phyloP scores from a whole-genome alignment of 2,888 invertebrate genomes.

The Chirona hameri region DNA sequence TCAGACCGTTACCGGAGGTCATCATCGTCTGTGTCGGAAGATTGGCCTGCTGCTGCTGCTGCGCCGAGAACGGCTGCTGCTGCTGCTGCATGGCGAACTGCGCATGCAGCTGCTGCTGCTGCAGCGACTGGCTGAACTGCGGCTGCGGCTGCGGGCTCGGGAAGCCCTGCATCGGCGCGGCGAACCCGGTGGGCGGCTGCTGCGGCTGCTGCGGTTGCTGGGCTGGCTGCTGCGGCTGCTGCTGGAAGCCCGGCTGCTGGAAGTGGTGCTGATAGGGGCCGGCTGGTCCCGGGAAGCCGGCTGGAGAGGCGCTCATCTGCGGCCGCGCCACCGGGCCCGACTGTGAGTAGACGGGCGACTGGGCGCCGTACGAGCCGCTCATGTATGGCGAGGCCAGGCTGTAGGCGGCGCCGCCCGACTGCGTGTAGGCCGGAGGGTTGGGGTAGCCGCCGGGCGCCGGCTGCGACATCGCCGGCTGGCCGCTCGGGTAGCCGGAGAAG shows the following conservation, averaged over 20 bases:
- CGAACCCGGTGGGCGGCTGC: background rate
- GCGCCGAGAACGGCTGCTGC: background rate
- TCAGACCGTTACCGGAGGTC: background rate
- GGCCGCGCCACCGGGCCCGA: background rate
- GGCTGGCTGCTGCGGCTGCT: background rate
- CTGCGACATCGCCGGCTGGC: background rate
- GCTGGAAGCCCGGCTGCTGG: slow-evolving; percentile 2
- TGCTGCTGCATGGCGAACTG: background rate
- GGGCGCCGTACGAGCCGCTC: background rate
- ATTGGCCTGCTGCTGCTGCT: background rate
- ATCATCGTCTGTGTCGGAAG: background rate
- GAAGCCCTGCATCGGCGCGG: background rate
- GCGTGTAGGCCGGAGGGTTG: slow-evolving; percentile 22
- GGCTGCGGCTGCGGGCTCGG: background rate
- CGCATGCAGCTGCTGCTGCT: slow-evolving; percentile 23
- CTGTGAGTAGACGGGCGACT: slow-evolving; percentile 6
- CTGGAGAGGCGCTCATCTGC: background rate
- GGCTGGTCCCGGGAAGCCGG: background rate
- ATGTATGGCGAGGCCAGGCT: background rate
- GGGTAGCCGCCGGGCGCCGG: background rate
- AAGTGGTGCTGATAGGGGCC: background rate
- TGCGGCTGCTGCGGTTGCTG: background rate
- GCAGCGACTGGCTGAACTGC: background rate
- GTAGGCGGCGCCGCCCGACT: slow-evolving; percentile 1
- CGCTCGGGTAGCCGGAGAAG: slow-evolving; percentile 4